Conservation (phyloP, 2,797 vertebrate genomes). For the Sternarchorhynchus goeldii region DNA sequence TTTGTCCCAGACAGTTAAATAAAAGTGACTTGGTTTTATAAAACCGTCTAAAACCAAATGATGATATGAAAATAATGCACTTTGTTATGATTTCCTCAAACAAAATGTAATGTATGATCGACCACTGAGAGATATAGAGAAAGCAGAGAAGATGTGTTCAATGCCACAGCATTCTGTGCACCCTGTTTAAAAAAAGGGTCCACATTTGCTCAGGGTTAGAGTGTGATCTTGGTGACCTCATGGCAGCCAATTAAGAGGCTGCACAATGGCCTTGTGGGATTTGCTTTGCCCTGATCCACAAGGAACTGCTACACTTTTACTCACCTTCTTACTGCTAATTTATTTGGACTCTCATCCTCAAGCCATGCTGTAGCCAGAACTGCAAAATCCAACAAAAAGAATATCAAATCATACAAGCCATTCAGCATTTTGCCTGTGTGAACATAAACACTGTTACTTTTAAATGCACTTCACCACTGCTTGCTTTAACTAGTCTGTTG, state of each 20-base stretch:
- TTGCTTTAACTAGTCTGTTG: not conserved
- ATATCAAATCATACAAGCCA: not conserved
- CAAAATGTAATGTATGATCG: too few species aligned
- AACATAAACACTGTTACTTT: not conserved
- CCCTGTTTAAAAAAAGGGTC: not conserved
- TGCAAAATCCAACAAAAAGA: not conserved
- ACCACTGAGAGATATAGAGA: too few species aligned
- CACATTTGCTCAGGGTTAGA: slow-evolving; percentile 11
- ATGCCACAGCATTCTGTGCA: not conserved
- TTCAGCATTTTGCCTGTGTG: not conserved
- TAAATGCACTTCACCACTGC: too few species aligned
- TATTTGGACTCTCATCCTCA: not conserved
- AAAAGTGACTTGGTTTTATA: not conserved
- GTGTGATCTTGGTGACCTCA: not conserved
- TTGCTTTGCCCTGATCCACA: not conserved
- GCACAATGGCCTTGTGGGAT: not conserved
- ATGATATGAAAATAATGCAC: too few species aligned
- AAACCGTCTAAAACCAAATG: not conserved
- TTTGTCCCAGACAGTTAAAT: not conserved
- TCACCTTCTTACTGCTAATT: slow-evolving; percentile 9
- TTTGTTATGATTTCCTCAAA: too few species aligned
- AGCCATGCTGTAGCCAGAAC: not conserved
- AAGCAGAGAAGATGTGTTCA: not conserved
- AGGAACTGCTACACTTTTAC: slow-evolving; percentile 12
- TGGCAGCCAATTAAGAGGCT: slow-evolving; percentile 12